Evolutionary conservation across 2,888 invertebrate genomes (phyloP), one percentile per base, ranked within the genome.

Genomic region (Piscicola geometra): DNA sequence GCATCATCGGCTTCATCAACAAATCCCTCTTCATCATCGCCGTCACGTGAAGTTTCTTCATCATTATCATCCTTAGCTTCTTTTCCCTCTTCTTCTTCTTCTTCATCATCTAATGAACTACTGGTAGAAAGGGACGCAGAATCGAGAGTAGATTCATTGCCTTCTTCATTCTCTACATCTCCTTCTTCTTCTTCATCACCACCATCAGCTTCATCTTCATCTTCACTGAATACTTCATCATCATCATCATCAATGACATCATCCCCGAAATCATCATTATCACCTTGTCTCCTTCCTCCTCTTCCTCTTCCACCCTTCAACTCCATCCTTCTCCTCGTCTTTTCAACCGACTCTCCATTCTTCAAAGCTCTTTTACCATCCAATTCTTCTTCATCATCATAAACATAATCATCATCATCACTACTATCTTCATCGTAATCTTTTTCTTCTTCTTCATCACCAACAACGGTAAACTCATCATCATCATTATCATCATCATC

Each of bases 361-460:
- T 71, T 71, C 28, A 71, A 52, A 28, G 21, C 41, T 33, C 28
- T 52, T 41, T 25, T 52, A 15, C 25, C 25, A n/a, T n/a, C n/a
- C n/a, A n/a, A n/a, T n/a, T n/a, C n/a, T 2, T 52, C 35, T 1
- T 56, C 60, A 52, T 5, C 56, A 32, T 72, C 50, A n/a, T 72
- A 47, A 12, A 12, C 5, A 3, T 73, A 30, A 0, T 33, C 64
- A 33, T 64, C 73, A n/a, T 71, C 71, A 30, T 35, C 60, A 36
- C 18, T 32, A n/a, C 56, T 32, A 35, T 50, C 30, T n/a, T 64
- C 28, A 36, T n/a, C n/a, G n/a, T n/a, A n/a, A n/a, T 73, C 73
- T 33, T 64, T 33, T 30, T 73, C 73, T 1, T 73, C 71, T 15
- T 71, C 71, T 5, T 41, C 71, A 32, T 71, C 56, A 0, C 33